Percentiles rank a stretch among this genome's conserved stretches.
Evolutionary conservation across 2,888 invertebrate genomes (phyloP).

Genomic region (Polydrusus tereticollis): DNA sequence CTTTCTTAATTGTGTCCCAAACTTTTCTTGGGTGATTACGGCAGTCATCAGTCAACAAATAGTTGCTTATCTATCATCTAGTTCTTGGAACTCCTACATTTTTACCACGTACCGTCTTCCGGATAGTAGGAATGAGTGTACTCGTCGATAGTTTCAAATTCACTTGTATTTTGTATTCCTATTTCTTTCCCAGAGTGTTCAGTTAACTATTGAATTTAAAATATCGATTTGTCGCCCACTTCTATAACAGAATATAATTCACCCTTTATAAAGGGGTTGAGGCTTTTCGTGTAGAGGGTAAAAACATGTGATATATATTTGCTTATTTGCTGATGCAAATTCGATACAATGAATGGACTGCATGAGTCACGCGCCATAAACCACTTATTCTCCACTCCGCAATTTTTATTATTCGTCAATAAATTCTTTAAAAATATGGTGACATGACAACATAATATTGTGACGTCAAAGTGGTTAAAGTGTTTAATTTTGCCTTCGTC

Average conservation of each 20-base stretch:
- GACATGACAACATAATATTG: neutral
- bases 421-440: constrained; percentile 8
- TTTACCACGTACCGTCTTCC: too few species aligned
- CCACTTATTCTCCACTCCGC: constrained; percentile 3
- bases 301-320: neutral
- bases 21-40: too few species aligned
- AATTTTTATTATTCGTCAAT: constrained; percentile 11
- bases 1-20: too few species aligned
- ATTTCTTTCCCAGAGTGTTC: too few species aligned
- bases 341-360: neutral
- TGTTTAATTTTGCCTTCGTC: neutral
- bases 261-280: neutral
- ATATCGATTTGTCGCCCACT: neutral
- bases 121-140: too few species aligned
- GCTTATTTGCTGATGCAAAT: constrained; percentile 2
- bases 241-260: neutral
- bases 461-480: neutral
- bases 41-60: too few species aligned
- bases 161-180: too few species aligned
- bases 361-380: neutral
- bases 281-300: neutral
- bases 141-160: too few species aligned
- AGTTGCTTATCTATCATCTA: neutral
- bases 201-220: neutral
- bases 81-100: neutral